Conservation (phyloP, 2,797 vertebrate genomes). For the Phrynocephalus guinanensis region DNA sequence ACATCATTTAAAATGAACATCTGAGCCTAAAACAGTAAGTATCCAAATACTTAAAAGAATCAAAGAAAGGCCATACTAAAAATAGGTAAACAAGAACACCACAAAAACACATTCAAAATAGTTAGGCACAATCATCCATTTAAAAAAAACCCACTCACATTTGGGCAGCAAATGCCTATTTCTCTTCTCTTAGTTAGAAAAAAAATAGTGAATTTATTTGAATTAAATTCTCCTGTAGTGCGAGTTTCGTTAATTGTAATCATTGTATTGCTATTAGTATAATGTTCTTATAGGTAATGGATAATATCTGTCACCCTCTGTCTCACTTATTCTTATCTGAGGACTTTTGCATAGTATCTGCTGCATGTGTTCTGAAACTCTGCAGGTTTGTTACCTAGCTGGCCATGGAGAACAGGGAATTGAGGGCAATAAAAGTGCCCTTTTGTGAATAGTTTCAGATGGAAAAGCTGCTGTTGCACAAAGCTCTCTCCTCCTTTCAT, state of each 20-base stretch:
- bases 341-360: background rate
- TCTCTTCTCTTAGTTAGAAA: background rate
- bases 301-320: background rate
- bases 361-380: background rate
- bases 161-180: too few species aligned
- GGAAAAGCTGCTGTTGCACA: background rate
- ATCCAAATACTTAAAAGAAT: too few species aligned
- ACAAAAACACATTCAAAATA: too few species aligned
- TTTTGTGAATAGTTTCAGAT: background rate
- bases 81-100: too few species aligned
- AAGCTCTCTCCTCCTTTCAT: background rate
- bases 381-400: background rate
- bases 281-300: background rate
- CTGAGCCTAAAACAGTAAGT: too few species aligned
- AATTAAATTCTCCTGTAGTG: background rate
- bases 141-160: too few species aligned
- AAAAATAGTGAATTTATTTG: background rate
- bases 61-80: too few species aligned
- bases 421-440: background rate
- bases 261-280: background rate
- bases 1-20: too few species aligned
- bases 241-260: background rate
- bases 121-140: too few species aligned
- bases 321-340: background rate
- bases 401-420: background rate